These are phyloP conservation scores for Oryzaephilus surinamensis DNA, from an alignment of 1,140 invertebrate species.

Conservation along the genomic window DNA sequence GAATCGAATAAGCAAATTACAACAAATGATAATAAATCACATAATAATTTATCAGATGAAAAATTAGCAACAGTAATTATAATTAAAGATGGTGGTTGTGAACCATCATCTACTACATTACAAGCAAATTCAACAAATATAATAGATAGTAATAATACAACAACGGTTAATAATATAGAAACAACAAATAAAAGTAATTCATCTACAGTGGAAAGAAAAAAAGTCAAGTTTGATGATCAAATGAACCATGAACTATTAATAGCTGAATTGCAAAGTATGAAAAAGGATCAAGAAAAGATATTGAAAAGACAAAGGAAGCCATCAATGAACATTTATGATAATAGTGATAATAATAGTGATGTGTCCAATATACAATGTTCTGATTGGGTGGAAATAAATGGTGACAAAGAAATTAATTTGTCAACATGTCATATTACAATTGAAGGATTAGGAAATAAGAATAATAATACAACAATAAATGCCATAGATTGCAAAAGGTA, in stretches of 20 bases:
- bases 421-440: conserved; percentile 39
- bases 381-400: conserved; percentile 37
- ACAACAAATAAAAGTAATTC: neutral
- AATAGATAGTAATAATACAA: neutral
- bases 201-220: conserved; percentile 33
- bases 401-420: conserved; percentile 34
- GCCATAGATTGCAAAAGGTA: no score
- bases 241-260: conserved; percentile 48
- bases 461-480: conserved; percentile 11
- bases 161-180: neutral
- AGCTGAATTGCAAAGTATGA: conserved; percentile 45
- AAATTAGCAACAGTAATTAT: no score
- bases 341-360: conserved; percentile 12
- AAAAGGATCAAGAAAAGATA: conserved; percentile 36
- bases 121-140: neutral
- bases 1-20: no score
- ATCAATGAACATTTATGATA: conserved; percentile 19
- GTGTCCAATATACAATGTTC: conserved; percentile 35
- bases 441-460: conserved; percentile 20
- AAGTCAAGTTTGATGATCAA: conserved; percentile 39
- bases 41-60: no score
- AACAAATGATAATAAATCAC: no score
- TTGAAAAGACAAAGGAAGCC: conserved; percentile 30
- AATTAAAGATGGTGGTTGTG: neutral
- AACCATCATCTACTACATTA: neutral